Conservation (phyloP, 2,113 vertebrate genomes). For the Nannobrachium achirus region DNA sequence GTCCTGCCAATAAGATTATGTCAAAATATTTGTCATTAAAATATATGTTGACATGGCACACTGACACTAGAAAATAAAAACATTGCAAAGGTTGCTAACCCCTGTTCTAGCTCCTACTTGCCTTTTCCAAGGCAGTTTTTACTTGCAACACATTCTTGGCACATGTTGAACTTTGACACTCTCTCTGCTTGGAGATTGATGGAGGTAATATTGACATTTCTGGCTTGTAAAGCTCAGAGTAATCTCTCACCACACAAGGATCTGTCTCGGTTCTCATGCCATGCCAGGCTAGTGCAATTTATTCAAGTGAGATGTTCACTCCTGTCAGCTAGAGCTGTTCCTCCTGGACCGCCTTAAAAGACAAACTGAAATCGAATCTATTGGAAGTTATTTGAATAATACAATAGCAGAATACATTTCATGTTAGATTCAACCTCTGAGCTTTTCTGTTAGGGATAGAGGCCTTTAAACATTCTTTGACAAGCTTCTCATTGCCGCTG, state of each 20-base stretch:
- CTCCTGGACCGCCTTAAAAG: neutral
- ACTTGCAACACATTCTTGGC: conserved; percentile 41
- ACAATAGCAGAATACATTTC: neutral
- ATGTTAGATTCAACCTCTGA: neutral
- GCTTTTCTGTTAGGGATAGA: neutral
- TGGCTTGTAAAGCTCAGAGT: conserved; percentile 43
- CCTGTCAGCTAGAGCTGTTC: neutral
- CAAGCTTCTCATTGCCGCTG: neutral
- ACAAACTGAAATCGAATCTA: neutral
- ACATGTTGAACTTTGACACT: conserved; percentile 48
- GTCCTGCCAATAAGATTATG: no score
- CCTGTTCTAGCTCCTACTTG: neutral
- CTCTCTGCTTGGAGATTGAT: conserved; percentile 38
- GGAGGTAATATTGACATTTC: conserved; percentile 50
- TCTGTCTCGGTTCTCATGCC: conserved; percentile 17
- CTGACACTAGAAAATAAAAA: no score
- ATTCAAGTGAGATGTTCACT: conserved; percentile 10
- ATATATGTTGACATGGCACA: no score
- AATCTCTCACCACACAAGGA: conserved; percentile 47
- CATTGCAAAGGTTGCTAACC: no score
- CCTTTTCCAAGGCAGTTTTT: conserved; percentile 19
- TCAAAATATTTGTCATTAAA: no score
- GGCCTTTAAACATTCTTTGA: neutral
- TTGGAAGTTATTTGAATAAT: neutral
- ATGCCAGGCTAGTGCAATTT: conserved; percentile 7